phyloP scores from a whole-genome alignment of 1,140 invertebrate genomes.

The Aphelinus atriplicis region DNA sequence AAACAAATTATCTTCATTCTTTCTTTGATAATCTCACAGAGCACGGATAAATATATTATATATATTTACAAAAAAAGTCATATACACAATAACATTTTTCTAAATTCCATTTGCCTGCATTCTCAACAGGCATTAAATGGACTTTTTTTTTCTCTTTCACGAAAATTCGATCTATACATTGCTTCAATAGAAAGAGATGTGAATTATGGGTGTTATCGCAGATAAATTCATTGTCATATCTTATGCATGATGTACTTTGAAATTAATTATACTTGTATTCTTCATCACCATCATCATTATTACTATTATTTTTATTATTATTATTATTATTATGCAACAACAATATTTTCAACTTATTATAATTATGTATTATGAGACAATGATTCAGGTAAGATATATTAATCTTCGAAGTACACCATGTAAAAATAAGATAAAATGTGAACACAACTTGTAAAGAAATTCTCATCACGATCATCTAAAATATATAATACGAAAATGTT shows the following conservation, averaged over 20 bases:
- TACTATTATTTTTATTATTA: neutral
- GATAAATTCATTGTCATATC: neutral
- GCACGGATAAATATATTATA: slow-evolving; percentile 17
- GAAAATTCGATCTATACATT: slow-evolving; percentile 26
- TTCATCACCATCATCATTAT: neutral
- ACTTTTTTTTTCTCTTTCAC: slow-evolving; percentile 13
- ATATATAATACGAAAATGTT: no score
- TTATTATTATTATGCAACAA: slow-evolving; percentile 9
- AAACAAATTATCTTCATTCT: slow-evolving; percentile 9
- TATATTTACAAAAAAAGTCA: slow-evolving; percentile 22
- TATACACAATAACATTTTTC: slow-evolving; percentile 30
- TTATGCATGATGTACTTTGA: neutral
- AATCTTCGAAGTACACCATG: no score
- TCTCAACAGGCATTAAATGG: slow-evolving; percentile 28
- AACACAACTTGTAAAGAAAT: no score
- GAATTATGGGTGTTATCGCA: neutral
- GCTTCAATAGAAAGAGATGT: slow-evolving; percentile 22
- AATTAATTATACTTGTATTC: no score
- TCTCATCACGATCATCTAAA: no score
- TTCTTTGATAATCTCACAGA: slow-evolving; percentile 24
- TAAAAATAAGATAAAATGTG: no score
- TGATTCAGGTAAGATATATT: neutral
- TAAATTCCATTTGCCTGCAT: slow-evolving; percentile 37
- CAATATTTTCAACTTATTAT: neutral
- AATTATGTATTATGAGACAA: slow-evolving; percentile 14